Percentiles rank a stretch among this genome's conserved stretches.
Conservation (phyloP, 2,888 invertebrate genomes). For the Drosophila anomalata region DNA sequence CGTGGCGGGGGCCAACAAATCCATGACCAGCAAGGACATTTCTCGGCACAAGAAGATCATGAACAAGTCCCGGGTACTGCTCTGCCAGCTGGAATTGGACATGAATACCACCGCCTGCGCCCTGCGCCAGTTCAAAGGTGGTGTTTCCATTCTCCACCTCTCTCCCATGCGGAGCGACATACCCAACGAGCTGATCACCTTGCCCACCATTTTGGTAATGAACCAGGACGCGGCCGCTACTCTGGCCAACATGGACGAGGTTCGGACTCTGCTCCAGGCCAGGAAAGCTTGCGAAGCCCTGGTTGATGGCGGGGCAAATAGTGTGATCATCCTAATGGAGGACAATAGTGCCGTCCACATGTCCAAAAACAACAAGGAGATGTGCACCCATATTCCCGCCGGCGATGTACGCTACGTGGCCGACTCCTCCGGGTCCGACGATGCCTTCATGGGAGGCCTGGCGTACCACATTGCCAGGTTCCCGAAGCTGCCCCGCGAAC, state of each 20-base stretch:
- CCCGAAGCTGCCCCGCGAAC: constrained; percentile 86
- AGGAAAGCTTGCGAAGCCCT: constrained; percentile 87
- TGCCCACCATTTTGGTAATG: constrained; percentile 93
- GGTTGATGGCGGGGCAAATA: constrained; percentile 88
- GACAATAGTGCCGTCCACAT: constrained; percentile 90
- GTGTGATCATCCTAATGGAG: constrained; percentile 94
- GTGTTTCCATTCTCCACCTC: constrained; percentile 93
- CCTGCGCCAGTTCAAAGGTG: constrained; percentile 87
- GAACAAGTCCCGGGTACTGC: constrained; percentile 85
- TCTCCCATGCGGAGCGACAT: constrained; percentile 91
- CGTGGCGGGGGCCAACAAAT: constrained; percentile 92
- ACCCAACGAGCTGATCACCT: constrained; percentile 86
- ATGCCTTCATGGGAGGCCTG: constrained; percentile 96
- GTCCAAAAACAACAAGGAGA: constrained; percentile 80
- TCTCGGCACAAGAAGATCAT: constrained; percentile 86
- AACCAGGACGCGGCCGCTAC: constrained; percentile 94
- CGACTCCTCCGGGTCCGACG: constrained; percentile 97
- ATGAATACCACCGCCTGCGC: constrained; percentile 88
- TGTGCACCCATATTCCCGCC: constrained; percentile 86
- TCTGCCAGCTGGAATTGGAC: constrained; percentile 94
- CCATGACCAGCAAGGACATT: constrained; percentile 88
- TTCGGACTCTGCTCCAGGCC: constrained; percentile 85
- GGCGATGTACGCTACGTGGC: constrained; percentile 88
- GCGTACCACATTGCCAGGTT: constrained; percentile 90
- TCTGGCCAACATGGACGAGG: constrained; percentile 84